These are phyloP conservation scores for Gallinago paraguaiae DNA, from an alignment of 2,113 vertebrate genomes.

Conservation along the genomic window DNA sequence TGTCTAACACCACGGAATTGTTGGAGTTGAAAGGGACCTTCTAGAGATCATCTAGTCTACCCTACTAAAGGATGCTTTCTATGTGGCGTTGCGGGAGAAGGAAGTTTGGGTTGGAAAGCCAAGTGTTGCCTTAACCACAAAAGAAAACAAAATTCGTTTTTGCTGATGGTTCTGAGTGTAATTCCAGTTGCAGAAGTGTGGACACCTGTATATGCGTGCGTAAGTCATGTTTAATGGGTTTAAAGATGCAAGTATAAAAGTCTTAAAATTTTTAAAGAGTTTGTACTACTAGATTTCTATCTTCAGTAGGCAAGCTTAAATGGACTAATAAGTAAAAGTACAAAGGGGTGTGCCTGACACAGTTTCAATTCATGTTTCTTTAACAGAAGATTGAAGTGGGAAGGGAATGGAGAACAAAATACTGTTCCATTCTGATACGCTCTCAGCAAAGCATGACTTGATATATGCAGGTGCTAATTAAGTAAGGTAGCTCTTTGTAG, in stretches of 20 bases:
- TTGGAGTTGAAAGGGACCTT: too few relatives aligned
- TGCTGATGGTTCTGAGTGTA: background rate
- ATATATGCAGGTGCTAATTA: background rate
- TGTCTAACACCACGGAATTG: background rate
- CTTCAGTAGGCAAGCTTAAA: background rate
- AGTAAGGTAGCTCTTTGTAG: background rate
- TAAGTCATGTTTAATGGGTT: background rate
- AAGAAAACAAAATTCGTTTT: background rate
- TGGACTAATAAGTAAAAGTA: background rate
- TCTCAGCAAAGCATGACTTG: background rate
- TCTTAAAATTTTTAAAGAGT: background rate
- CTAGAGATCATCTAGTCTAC: too few relatives aligned
- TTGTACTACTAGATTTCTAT: background rate
- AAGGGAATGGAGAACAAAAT: background rate
- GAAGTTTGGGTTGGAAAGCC: background rate
- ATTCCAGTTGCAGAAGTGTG: background rate
- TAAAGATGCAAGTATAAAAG: background rate
- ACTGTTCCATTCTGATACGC: rapidly evolving
- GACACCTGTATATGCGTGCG: rapidly evolving
- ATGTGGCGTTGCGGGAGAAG: background rate
- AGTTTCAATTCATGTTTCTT: too few relatives aligned
- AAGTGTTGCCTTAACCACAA: background rate
- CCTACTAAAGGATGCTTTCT: background rate
- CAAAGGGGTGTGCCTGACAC: background rate
- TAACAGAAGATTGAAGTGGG: background rate